Base-by-base conservation (phyloP, 2,888 invertebrate genomes). In the Ptychoptera contaminata region DNA sequence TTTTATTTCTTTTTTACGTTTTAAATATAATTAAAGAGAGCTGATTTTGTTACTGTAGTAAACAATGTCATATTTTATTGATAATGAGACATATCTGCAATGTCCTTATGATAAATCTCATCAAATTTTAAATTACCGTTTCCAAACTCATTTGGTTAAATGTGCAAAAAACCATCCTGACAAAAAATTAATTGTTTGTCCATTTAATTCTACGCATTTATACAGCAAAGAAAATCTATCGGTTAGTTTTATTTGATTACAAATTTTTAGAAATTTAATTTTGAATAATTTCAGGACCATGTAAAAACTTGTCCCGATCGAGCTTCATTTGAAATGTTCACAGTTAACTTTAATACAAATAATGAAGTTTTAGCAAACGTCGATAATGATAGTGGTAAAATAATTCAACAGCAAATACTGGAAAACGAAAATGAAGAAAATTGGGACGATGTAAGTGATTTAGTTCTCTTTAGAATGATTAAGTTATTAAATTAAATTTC, bases 61-160 rank as follows among this genome's bases (percentile, higher is more conserved):
- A n/a, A n/a, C n/a, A 23, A 23, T 23, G 23, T 3, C 23, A 23
- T 5, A 7, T 23, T 23, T 5, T 7, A 23, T 7, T 8, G 45
- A 42, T 7, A 40, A 43, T 16, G 37, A 35, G 2, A 61, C 67
- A 16, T 48, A 68, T 49, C 50, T 68, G 11, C 57, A 63, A 0
- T 76, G 76, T 46, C 73, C 72, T 0, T 76, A 73, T 54, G 63
- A 72, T 47, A 49, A 49, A n/a, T 48, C 69, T 0, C 76, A 75
- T 42, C 60, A 65, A 11, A 61, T 74, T 0, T 63, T 67, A 9
- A 61, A 63, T 2, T 63, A 63, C 29, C 50, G 69, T 0, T 65
- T 74, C 61, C 68, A 70, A 38, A 55, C 63, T 0, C 74, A 75
- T 38, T 51, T 74, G 0, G 65, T 67, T 36, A 73, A 71, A 49